phyloP scores from a whole-genome alignment of 2,113 vertebrate species.

The Gallinago undulata region DNA sequence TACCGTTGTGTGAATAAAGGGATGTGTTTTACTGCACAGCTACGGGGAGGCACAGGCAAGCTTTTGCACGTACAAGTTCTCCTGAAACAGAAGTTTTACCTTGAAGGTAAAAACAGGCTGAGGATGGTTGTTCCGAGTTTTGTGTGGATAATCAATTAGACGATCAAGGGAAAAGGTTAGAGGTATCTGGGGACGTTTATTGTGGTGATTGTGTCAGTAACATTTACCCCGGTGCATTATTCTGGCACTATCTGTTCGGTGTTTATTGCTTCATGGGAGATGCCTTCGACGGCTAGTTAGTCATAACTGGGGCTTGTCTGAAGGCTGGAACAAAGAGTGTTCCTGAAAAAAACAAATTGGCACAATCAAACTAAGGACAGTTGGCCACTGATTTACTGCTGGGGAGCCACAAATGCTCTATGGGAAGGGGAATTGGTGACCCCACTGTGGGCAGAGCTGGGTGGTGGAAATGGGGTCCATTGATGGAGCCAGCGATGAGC shows the following conservation, averaged over 20 bases:
- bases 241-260: background rate
- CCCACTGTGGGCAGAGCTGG: background rate
- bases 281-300: background rate
- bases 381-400: background rate
- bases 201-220: background rate
- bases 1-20: background rate
- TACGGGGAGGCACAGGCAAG: background rate
- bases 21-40: background rate
- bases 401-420: rapidly evolving
- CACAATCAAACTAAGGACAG: background rate
- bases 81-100: background rate
- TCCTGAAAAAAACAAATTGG: background rate
- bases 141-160: background rate
- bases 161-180: background rate
- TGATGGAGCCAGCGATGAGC: rapidly evolving
- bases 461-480: background rate
- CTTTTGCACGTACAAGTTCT: background rate
- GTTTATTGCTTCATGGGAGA: background rate
- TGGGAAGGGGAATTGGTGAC: background rate
- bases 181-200: background rate
- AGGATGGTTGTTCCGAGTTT: background rate
- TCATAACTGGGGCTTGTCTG: background rate
- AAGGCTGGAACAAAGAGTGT: background rate
- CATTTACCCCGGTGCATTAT: background rate
- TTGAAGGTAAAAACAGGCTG: background rate